phyloP scores from a whole-genome alignment of 2,888 invertebrate genomes.

The Tipula vernalis region DNA sequence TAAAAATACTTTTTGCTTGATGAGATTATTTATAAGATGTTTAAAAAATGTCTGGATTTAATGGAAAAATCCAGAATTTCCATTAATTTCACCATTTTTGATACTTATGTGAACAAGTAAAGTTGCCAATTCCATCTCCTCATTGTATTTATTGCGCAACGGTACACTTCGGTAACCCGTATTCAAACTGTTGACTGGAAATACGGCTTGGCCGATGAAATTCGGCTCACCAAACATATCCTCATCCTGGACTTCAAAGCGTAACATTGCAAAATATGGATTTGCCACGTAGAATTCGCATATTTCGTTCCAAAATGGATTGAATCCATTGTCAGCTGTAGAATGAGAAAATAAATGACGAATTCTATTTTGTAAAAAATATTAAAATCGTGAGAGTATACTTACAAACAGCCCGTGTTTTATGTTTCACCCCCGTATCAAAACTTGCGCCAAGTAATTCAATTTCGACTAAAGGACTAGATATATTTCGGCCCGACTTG shows the following conservation, averaged over 20 bases:
- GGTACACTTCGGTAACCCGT: conserved; percentile 86
- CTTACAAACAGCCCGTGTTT: conserved; percentile 75
- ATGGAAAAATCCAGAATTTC: conserved; percentile 6
- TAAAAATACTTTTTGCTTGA: not conserved
- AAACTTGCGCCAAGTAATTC: conserved; percentile 82
- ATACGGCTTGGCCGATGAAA: conserved; percentile 92
- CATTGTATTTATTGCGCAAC: conserved; percentile 79
- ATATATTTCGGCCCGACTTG: conserved; percentile 70
- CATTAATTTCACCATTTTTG: conserved; percentile 21
- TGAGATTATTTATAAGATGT: not conserved
- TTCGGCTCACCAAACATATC: conserved; percentile 96
- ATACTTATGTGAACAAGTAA: conserved; percentile 71
- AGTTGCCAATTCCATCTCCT: conserved; percentile 84
- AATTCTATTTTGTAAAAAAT: not conserved
- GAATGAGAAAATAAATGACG: conserved; percentile 18
- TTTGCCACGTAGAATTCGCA: conserved; percentile 72
- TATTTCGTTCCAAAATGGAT: conserved; percentile 83
- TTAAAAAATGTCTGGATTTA: not conserved
- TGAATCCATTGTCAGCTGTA: conserved; percentile 83
- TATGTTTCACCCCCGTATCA: conserved; percentile 70
- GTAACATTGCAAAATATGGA: conserved; percentile 69
- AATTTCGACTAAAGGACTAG: conserved; percentile 84
- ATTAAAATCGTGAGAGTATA: conserved; percentile 18
- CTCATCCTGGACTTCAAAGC: conserved; percentile 87
- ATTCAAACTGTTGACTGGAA: conserved; percentile 68